Evolutionary conservation across 2,888 invertebrate species (phyloP), one percentile per base, ranked within the genome.

Genomic region (Emesis russula): DNA sequence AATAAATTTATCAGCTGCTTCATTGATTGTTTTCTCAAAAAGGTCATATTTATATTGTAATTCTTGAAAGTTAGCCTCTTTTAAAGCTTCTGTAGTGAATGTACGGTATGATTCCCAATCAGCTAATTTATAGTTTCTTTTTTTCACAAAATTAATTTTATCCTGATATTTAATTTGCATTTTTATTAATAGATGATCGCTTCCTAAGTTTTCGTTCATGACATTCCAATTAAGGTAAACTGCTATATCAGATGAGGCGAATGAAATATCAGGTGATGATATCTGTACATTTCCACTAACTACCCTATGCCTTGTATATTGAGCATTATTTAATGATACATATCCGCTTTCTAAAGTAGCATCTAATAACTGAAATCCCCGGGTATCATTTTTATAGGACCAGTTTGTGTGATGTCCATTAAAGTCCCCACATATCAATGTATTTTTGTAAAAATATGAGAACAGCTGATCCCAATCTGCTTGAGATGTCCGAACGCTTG

Each of bases 211-310:
- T 36, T 36, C 6, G 36, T 36, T 25, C 15, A 25, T 18, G 0
- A 48, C 48, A 7, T 74, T 74, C 90, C 93, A 94, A 0, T 80
- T 33, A 66, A 92, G 87, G 0, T 84, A n/a, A 4, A 85, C 18
- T 3, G 77, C 83, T 33, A 92, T 77, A 83, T 93, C 89, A 1
- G 88, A 58, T 3, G 89, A 80, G 0, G 18, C 70, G 1, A 92
- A 76, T 3, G 92, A 78, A 1, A 95, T 68, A 83, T 95, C 95
- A 0, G 94, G 95, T 0, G 94, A 73, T 0, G 91, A 85, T 53
- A 81, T 3, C 36, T 93, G 95, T 18, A 95, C 0, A 0, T 2
- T 3, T 0, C 86, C 86, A 68, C 87, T 83, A 4, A 93, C 92
- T 1, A 93, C 31, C 66, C 81, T 88, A 0, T 94, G 13, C 0